Base-by-base conservation (phyloP, 2,113 vertebrate genomes). In the Neotoma lepida region DNA sequence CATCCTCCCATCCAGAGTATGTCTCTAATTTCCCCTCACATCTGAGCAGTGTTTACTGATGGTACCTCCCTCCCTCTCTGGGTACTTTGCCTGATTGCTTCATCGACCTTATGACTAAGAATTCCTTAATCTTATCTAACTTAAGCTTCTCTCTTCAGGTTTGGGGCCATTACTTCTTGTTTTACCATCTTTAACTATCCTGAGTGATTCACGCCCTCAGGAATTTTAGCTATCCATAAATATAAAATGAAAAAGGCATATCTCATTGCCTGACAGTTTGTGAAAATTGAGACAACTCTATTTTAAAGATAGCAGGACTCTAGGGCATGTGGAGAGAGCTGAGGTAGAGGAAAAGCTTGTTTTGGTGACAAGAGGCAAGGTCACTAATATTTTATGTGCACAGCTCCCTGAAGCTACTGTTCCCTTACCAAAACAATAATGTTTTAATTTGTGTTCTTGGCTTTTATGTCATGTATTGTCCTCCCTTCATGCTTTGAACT, bases 261-360 rank as follows among this genome's bases (percentile, higher is more conserved):
- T 94, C 80, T 95, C 77, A 71, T 64, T 94, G 49, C 33, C 86
- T 96, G 96, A 82, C 82, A 95, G 91, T 77, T 96, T 84, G 63
- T 86, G 86, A 96, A 97, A 96, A 96, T 91, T 76, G 73, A 95
- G 35, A 81, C n/a, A 97, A 91, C 77, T 96, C 1, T 78, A 76
- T 94, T 96, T 66, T 68, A 71, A 39, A 89, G 64, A 95, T n/a
- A 89, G 46, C 15, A 73, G 24, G 56, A 95, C 85, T 90, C 61
- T 3, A 44, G 74, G 70, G 64, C 80, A 89, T 66, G 7, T 28
- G 78, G 20, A 92, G 26, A 86, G 20, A 86, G 44, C 15, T 20
- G 17, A 2, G 4, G 54, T 28, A 1, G 46, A 66, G 4, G 9
- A 70, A 84, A 68, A 54, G 14, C 13, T 35, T 39, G 9, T 58